These are phyloP conservation scores for Aleiodes sp. DNA, from an alignment of 1,140 invertebrate genomes.

Conservation along the genomic window DNA sequence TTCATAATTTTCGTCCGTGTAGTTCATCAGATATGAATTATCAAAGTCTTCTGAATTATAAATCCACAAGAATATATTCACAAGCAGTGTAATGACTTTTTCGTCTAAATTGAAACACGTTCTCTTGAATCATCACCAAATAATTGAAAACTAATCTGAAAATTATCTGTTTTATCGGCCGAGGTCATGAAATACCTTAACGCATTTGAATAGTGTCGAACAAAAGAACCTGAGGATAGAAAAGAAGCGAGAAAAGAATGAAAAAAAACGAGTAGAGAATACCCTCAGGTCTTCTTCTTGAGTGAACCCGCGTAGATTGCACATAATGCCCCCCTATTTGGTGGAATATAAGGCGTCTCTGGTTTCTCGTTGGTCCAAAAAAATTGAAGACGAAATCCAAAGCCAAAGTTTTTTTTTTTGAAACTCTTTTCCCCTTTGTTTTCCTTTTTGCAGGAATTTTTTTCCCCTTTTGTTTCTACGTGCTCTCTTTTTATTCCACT, in stretches of 20 bases:
- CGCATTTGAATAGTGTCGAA: too few relatives aligned
- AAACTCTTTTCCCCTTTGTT: not conserved
- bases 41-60: too few relatives aligned
- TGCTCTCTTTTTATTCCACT: not conserved
- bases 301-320: not conserved
- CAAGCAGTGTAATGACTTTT: too few relatives aligned
- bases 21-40: too few relatives aligned
- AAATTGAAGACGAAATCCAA: not conserved
- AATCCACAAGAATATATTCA: too few relatives aligned
- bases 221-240: not conserved
- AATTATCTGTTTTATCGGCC: too few relatives aligned
- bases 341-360: not conserved
- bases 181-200: too few relatives aligned
- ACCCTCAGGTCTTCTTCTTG: not conserved
- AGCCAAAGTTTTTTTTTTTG: not conserved
- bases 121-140: too few relatives aligned
- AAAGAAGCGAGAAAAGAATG: not conserved
- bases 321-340: conserved; percentile 5
- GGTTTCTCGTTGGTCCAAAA: not conserved
- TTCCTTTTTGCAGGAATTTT: not conserved
- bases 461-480: not conserved
- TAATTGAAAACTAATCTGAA: too few relatives aligned
- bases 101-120: too few relatives aligned
- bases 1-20: too few relatives aligned
- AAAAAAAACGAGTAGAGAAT: not conserved